A percentile compares a stretch with the other conserved stretches of the same genome.
These are phyloP conservation scores for Platyura marginata DNA, from an alignment of 1,140 invertebrate species.

Conservation along the genomic window DNA sequence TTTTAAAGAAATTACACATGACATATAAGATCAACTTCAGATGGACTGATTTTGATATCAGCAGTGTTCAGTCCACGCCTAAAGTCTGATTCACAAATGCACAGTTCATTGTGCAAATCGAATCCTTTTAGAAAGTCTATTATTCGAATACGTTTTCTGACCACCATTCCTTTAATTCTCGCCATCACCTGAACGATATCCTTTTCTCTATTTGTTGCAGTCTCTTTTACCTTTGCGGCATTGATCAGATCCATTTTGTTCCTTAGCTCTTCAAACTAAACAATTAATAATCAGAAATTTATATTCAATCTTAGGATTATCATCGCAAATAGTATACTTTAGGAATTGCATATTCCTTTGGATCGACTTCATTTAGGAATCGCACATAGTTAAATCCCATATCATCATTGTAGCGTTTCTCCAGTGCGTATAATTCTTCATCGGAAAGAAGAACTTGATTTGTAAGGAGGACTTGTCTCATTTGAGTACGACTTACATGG, in stretches of 20 bases:
- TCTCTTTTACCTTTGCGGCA: too few species aligned
- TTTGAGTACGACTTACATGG: constrained; percentile 42
- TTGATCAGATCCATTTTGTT: too few species aligned
- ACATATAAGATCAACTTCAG: constrained; percentile 12
- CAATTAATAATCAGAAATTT: too few species aligned
- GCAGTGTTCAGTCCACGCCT: constrained; percentile 37
- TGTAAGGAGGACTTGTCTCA: constrained; percentile 40
- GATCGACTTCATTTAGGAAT: constrained; percentile 36
- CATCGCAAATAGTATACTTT: constrained; percentile 6
- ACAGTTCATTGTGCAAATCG: constrained; percentile 35
- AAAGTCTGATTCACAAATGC: constrained; percentile 40
- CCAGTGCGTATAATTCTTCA: constrained; percentile 42
- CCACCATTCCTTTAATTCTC: constrained; percentile 46
- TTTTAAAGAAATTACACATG: constrained; percentile 11
- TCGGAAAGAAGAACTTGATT: constrained; percentile 38
- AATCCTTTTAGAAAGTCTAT: constrained; percentile 40
- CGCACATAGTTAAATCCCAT: constrained; percentile 47
- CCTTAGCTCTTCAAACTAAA: too few species aligned
- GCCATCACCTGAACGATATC: constrained; percentile 46
- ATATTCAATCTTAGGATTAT: too few species aligned
- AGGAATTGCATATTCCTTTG: constrained; percentile 19
- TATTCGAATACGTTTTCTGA: constrained; percentile 39
- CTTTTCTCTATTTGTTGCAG: constrained; percentile 22
- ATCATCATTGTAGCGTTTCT: constrained; percentile 43
- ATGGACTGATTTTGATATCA: constrained; percentile 31